Evolutionary conservation across 2,888 invertebrate genomes (phyloP).

Genomic region (Linnaemya tessellans): DNA sequence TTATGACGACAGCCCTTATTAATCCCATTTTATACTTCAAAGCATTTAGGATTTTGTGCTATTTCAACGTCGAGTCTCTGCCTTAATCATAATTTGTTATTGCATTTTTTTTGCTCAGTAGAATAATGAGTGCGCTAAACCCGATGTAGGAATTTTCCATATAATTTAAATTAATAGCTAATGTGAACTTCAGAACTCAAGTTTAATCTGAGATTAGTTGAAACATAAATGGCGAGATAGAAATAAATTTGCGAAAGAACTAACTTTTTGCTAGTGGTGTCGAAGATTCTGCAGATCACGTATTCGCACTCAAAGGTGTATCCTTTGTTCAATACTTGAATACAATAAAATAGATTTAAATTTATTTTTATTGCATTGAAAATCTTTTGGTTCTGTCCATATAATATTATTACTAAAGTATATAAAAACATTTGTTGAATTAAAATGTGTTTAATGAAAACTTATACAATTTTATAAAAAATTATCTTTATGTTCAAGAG

Average conservation of each 20-base stretch:
- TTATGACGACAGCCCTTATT: conserved; percentile 68
- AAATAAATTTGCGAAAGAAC: background rate
- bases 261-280: background rate
- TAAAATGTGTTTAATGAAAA: background rate
- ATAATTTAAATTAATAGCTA: conserved; percentile 43
- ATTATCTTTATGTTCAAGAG: too few species aligned
- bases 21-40: conserved; percentile 56
- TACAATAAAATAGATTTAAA: too few species aligned
- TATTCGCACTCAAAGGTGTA: background rate
- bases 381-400: too few species aligned
- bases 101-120: conserved; percentile 15
- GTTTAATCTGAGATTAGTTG: conserved; percentile 20
- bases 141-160: conserved; percentile 32
- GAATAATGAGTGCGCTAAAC: conserved; percentile 3
- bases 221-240: background rate
- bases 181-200: conserved; percentile 26
- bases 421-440: too few species aligned
- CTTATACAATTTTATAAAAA: too few species aligned
- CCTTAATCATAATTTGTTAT: conserved; percentile 30
- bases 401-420: too few species aligned
- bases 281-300: background rate
- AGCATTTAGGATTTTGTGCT: conserved; percentile 25
- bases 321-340: too few species aligned
- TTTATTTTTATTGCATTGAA: too few species aligned
- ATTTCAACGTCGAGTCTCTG: background rate